These are phyloP conservation scores for Hemithea aestivaria DNA, from an alignment of 2,888 invertebrate species.

Conservation along the genomic window DNA sequence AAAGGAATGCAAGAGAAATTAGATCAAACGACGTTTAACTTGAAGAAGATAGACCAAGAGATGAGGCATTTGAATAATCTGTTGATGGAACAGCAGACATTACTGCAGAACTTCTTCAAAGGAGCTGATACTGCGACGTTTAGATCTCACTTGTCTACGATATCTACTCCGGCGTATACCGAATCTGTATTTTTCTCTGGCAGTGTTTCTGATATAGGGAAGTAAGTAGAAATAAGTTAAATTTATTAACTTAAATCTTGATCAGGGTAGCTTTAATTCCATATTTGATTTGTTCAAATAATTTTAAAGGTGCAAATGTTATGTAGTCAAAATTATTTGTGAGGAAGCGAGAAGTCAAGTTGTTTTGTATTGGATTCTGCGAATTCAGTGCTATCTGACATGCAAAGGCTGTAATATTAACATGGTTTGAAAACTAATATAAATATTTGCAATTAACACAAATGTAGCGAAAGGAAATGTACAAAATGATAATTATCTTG, in stretches of 20 bases:
- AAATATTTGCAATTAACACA: too few relatives aligned
- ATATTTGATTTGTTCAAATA: background rate
- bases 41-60: slow-evolving; percentile 84
- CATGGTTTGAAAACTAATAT: too few relatives aligned
- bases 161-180: slow-evolving; percentile 42
- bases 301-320: too few relatives aligned
- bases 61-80: slow-evolving; percentile 82
- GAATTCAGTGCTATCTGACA: too few relatives aligned
- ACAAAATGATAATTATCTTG: too few relatives aligned
- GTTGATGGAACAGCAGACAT: slow-evolving; percentile 61
- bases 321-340: too few relatives aligned
- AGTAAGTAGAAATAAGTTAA: background rate
- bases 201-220: slow-evolving; percentile 20
- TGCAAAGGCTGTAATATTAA: too few relatives aligned
- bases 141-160: slow-evolving; percentile 32
- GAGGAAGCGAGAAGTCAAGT: too few relatives aligned
- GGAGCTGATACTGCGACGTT: slow-evolving; percentile 41
- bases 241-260: background rate
- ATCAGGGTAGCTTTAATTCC: slow-evolving; percentile 9
- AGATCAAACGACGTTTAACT: slow-evolving; percentile 84
- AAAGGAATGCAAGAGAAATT: slow-evolving; percentile 83
- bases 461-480: too few relatives aligned
- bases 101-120: slow-evolving; percentile 60
- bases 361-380: too few relatives aligned
- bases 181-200: slow-evolving; percentile 55